These are phyloP conservation scores for Agelaius phoeniceus DNA, from an alignment of 2,113 vertebrate species.

Conservation along the genomic window DNA sequence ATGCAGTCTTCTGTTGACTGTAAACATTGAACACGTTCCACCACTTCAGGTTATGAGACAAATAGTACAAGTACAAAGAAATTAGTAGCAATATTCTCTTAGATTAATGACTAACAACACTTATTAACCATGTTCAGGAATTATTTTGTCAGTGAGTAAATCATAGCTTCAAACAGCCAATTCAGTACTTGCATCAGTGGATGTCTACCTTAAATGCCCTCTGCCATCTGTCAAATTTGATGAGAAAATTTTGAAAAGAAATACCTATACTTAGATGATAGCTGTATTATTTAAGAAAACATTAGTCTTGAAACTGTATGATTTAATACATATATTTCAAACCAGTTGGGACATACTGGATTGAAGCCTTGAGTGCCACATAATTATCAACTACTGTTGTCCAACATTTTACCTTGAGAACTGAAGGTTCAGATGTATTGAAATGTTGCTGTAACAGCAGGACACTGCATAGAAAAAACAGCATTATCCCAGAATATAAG, in stretches of 20 bases:
- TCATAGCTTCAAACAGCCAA: background rate
- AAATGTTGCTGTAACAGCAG: background rate
- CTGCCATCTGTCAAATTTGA: background rate
- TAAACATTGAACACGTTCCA: background rate
- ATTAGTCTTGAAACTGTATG: background rate
- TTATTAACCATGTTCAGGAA: background rate
- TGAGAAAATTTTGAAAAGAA: background rate
- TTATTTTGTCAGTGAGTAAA: background rate
- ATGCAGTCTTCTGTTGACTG: background rate
- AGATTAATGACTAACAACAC: background rate
- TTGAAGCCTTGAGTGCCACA: background rate
- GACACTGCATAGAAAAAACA: background rate
- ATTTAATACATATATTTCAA: background rate
- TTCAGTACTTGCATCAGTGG: background rate
- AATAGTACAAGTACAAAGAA: background rate
- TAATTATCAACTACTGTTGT: background rate
- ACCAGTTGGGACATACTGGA: background rate
- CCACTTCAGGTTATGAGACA: background rate
- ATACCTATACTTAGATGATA: background rate
- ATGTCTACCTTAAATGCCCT: background rate
- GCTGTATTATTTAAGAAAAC: background rate
- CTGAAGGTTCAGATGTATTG: background rate
- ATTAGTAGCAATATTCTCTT: background rate
- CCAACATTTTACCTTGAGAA: background rate
- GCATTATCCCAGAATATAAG: background rate